Base-by-base conservation (phyloP, 2,797 vertebrate species). In the Lates japonicus region DNA sequence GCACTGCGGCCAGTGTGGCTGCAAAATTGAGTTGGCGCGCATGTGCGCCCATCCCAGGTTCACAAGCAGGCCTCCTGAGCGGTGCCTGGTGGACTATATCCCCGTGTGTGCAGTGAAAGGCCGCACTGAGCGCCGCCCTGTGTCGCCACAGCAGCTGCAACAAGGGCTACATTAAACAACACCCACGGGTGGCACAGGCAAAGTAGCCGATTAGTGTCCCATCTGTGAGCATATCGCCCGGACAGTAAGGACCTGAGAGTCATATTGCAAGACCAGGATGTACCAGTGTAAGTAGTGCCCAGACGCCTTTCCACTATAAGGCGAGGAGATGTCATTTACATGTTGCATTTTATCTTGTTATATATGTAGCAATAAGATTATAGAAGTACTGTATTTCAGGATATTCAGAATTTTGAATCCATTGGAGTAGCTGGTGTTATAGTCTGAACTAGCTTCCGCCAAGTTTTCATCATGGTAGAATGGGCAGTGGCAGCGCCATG, bases 121-220 rank as follows among this genome's bases (percentile, higher is more conserved):
- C 98, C 98, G 0, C 99, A 97, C 93, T 96, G 96, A 33, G n/a
- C 99, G 98, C 76, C 96, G 98, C n/a, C 17, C 87, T 99, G 46
- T 99, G 98, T 79, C 97, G 95, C 88, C 99, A 99, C 76, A 96
- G 96, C 72, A 99, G 98, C 1, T 96, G 96, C 29, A 99, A 98
- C 83, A 98, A 98, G 91, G 98, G 98, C 60, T 99, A 98, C 95
- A 97, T 99, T 69, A 99, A 99, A 41, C 98, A 99, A 87, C 98
- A 99, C 87, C 89, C 99, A 51, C 93, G 98, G 0, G 97, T 99
- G n/a, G n/a, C 98, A 99, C 78, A 95, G 97, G 22, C 98, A 98
- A 90, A 94, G 59, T 96, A 97, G 91, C 98, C 98, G 0, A 99
- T 78, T 97, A 99, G 94, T 99, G 98, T 85, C 98, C 98, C 5